Conservation (phyloP, 2,888 invertebrate genomes). For the Drosophila prolongata region DNA sequence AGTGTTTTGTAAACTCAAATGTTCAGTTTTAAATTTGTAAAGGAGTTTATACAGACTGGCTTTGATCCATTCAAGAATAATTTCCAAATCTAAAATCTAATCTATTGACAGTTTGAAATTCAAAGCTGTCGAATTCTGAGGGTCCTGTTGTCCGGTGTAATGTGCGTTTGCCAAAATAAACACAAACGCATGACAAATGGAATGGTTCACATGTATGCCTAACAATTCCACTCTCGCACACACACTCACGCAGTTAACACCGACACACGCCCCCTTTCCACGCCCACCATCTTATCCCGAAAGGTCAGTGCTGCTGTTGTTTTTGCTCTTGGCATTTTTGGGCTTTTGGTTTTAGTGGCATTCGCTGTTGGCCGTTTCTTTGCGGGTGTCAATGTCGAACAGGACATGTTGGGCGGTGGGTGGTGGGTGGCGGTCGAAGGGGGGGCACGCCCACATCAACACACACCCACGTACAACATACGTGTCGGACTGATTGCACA, state of each 20-base stretch:
- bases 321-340: constrained; percentile 50
- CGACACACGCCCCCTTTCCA: constrained; percentile 5
- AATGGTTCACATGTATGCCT: constrained; percentile 48
- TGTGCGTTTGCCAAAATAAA: constrained; percentile 55
- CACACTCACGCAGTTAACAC: constrained; percentile 14
- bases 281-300: constrained; percentile 56
- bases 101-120: neutral
- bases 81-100: neutral
- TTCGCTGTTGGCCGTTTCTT: constrained; percentile 43
- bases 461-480: constrained; percentile 66
- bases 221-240: constrained; percentile 31
- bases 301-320: constrained; percentile 57
- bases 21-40: too few species aligned
- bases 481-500: constrained; percentile 77
- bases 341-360: constrained; percentile 49
- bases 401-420: constrained; percentile 16
- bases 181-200: constrained; percentile 66
- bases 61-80: neutral
- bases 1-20: too few species aligned
- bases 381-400: constrained; percentile 60
- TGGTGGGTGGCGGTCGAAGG: neutral
- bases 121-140: neutral
- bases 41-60: too few species aligned
- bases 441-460: constrained; percentile 7
- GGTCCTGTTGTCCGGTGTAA: constrained; percentile 32